Evolutionary conservation across 2,888 invertebrate species (phyloP).

Genomic region (Embidobia sp.): DNA sequence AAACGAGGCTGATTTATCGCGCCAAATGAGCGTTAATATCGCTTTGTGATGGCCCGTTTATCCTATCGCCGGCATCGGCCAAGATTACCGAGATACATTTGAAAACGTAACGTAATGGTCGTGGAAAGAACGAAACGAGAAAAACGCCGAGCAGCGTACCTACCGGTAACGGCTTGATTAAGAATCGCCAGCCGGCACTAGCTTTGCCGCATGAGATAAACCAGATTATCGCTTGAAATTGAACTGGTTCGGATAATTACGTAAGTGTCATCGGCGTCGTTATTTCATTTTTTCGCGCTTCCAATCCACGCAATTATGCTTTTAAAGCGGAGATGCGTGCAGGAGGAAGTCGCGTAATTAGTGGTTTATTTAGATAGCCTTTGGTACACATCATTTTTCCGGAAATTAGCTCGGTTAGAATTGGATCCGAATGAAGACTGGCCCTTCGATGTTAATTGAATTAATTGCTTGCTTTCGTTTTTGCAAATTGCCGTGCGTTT

Average conservation of each 20-base stretch:
- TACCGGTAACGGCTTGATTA: slow-evolving; percentile 36
- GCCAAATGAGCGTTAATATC: slow-evolving; percentile 58
- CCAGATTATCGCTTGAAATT: slow-evolving; percentile 55
- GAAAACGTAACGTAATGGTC: slow-evolving; percentile 34
- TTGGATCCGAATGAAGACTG: neutral
- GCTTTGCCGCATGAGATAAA: slow-evolving; percentile 27
- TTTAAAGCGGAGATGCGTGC: neutral
- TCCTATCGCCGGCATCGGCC: slow-evolving; percentile 48
- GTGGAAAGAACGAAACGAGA: slow-evolving; percentile 4
- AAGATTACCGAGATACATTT: slow-evolving; percentile 46
- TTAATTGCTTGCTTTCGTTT: no score
- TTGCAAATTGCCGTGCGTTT: no score
- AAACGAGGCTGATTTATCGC: slow-evolving; percentile 74
- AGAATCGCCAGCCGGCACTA: slow-evolving; percentile 23
- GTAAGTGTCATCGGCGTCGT: slow-evolving; percentile 38
- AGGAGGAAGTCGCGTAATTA: slow-evolving; percentile 16
- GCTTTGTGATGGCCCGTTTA: slow-evolving; percentile 50
- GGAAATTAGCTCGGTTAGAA: slow-evolving; percentile 1
- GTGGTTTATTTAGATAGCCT: slow-evolving; percentile 21
- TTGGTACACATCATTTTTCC: slow-evolving; percentile 3
- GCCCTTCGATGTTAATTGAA: no score
- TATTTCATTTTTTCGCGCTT: slow-evolving; percentile 19
- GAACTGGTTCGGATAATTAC: slow-evolving; percentile 44
- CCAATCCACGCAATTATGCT: slow-evolving; percentile 6
- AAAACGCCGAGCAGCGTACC: slow-evolving; percentile 17